Evolutionary conservation across 1,140 invertebrate species (phyloP), one percentile per base, ranked within the genome.

Genomic region (Philopotamus ludificatus): DNA sequence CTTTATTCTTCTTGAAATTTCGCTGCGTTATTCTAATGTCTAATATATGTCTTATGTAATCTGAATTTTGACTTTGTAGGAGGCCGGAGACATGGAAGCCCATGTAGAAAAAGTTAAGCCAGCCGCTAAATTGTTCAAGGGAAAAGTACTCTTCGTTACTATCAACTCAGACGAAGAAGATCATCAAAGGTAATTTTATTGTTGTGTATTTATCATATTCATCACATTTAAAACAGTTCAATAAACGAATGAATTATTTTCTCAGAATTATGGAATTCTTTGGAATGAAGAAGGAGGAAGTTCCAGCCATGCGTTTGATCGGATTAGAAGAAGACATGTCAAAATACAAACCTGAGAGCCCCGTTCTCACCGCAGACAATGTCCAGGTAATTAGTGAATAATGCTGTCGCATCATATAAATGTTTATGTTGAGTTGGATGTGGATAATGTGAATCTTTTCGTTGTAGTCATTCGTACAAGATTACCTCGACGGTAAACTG

Each of bases 241-340:
- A 18, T 10, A 23, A 49, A 53, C 9, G 28, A 55, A 54, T n/a
- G 8, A 53, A 34, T 63, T 57, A 18, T 55, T 18, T 61, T 58
- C 42, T 4, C 50, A 81, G 79, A 74, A 99, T 99, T 75, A 84
- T 99, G 72, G 97, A 99, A 81, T 99, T 97, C 92, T 99, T 99
- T 78, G 97, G 97, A 70, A 90, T 99, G 86, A 95, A 93, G 79
- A 91, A 91, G 73, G 88, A 91, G 16, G 92, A 98, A 73, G 85
- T 94, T 9, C 97, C 98, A 10, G 86, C 92, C 8, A 91, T 97
- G 75, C 88, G 98, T 72, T 82, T 99, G 47, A 99, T 99, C 75
- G 89, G 89, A 63, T 81, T 99, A 49, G 94, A 96, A 79, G 93
- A 99, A 73, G 96, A 99, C 74, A 99, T 99, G 97, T 87, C 89